Conservation (phyloP, 2,797 vertebrate species). For the Strix occidentalis region DNA sequence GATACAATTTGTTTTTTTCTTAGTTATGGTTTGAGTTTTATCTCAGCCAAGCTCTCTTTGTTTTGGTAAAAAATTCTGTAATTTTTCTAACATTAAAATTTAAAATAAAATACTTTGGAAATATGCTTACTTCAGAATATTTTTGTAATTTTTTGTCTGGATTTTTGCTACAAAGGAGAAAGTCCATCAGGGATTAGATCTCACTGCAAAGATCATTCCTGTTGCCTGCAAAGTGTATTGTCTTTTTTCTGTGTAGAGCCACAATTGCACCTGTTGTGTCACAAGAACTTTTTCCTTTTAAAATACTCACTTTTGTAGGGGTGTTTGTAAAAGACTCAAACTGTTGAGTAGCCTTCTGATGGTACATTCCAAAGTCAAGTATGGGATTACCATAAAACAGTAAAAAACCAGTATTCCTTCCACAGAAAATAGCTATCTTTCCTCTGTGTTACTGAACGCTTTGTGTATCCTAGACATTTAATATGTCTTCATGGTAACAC, state of each 20-base stretch:
- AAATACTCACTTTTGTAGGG: background rate
- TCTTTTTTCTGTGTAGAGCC: background rate
- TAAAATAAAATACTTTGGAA: background rate
- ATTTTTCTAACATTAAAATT: background rate
- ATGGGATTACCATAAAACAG: background rate
- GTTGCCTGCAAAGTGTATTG: background rate
- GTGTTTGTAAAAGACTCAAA: background rate
- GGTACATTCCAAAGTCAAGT: background rate
- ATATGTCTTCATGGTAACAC: background rate
- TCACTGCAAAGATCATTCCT: background rate
- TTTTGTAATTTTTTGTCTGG: background rate
- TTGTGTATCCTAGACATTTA: background rate
- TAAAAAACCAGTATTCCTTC: background rate
- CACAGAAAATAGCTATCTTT: background rate
- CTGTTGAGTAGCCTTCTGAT: background rate
- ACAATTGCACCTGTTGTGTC: background rate
- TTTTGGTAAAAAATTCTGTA: background rate
- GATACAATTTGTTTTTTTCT: background rate
- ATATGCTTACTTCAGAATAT: background rate
- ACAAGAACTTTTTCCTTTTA: background rate
- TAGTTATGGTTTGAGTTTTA: background rate
- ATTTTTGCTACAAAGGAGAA: background rate
- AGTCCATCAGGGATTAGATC: background rate
- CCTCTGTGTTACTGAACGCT: background rate
- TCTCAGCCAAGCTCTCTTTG: background rate